Conservation (phyloP, 1,140 invertebrate species). For the Drosophila chauvacae region DNA sequence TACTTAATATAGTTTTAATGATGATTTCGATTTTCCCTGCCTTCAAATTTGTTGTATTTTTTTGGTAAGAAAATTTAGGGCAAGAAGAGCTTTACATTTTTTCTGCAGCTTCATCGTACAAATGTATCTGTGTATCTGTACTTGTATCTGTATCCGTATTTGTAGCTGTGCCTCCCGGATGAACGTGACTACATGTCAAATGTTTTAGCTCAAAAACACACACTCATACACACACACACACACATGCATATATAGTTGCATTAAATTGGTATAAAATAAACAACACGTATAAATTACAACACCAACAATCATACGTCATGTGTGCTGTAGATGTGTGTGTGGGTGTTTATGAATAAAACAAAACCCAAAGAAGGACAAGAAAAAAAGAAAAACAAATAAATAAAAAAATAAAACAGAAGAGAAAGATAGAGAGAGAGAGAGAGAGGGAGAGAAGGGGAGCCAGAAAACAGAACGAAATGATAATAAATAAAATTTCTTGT, state of each 20-base stretch:
- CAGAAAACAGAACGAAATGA: conserved; percentile 33
- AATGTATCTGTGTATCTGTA: conserved; percentile 5
- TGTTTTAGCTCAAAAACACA: conserved; percentile 35
- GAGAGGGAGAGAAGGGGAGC: neutral
- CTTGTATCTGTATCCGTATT: neutral
- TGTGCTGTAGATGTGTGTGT: conserved; percentile 12
- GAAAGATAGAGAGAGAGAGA: neutral
- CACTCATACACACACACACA: conserved; percentile 3
- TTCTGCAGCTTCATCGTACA: conserved; percentile 19
- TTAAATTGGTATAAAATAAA: conserved; percentile 82
- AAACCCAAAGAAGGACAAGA: conserved; percentile 31
- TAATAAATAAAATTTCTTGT: conserved; percentile 51
- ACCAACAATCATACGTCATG: conserved; percentile 45
- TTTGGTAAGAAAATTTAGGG: conserved; percentile 4
- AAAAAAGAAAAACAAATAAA: conserved; percentile 34
- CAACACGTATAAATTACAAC: conserved; percentile 78
- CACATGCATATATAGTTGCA: conserved; percentile 57
- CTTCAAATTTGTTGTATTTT: neutral
- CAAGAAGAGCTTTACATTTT: neutral
- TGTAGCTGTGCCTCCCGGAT: conserved; percentile 5
- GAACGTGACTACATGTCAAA: conserved; percentile 59
- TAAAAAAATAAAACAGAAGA: conserved; percentile 55
- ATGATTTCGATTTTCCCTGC: neutral
- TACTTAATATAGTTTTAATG: neutral
- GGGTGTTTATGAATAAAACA: conserved; percentile 65